These are phyloP conservation scores for Dryas iulia DNA, from an alignment of 1,140 invertebrate species.

Conservation along the genomic window DNA sequence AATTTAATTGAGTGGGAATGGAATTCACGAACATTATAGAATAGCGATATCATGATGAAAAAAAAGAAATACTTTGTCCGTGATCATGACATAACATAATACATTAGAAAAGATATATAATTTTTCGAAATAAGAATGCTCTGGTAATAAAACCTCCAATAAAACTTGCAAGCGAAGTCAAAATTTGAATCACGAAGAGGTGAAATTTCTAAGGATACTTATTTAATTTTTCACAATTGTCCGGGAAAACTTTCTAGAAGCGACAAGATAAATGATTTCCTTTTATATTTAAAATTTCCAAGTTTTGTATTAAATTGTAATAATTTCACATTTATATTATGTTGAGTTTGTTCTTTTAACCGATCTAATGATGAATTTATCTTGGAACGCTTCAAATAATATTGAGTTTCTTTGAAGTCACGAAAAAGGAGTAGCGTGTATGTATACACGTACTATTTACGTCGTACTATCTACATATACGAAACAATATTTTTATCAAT, in stretches of 20 bases:
- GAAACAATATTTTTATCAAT: no score
- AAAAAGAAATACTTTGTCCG: no score
- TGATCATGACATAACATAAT: no score
- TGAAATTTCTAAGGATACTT: background rate
- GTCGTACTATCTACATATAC: no score
- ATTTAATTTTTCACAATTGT: background rate
- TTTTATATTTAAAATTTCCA: background rate
- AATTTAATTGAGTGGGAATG: no score
- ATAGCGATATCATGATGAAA: no score
- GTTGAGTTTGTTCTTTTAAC: background rate
- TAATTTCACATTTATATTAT: background rate
- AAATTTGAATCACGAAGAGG: background rate
- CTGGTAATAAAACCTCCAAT: no score
- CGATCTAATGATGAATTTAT: background rate
- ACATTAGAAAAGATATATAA: no score
- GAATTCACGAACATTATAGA: no score
- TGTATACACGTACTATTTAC: no score
- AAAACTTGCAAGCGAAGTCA: no score
- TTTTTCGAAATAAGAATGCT: no score
- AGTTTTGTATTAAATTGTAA: background rate
- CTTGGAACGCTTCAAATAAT: background rate
- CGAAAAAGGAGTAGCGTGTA: background rate
- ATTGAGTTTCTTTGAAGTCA: background rate
- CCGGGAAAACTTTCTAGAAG: background rate
- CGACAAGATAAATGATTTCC: background rate